Evolutionary conservation across 2,797 vertebrate species (phyloP).

Genomic region (Pelochelys cantorii): DNA sequence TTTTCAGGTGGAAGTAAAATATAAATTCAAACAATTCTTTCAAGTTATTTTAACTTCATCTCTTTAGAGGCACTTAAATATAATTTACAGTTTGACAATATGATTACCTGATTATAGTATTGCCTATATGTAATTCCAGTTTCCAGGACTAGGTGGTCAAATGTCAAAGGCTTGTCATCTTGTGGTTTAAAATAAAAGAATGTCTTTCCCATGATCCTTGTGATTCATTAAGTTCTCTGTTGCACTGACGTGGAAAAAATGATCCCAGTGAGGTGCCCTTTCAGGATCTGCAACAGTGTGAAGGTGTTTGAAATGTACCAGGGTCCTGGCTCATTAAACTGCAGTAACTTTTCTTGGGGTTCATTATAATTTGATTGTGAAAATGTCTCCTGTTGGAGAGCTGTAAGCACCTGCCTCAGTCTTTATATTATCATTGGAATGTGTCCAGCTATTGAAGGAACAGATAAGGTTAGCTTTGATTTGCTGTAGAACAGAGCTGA

Average conservation of each 20-base stretch:
- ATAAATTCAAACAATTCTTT: neutral
- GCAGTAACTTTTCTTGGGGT: neutral
- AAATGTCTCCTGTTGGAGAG: neutral
- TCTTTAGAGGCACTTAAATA: neutral
- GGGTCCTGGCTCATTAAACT: neutral
- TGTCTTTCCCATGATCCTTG: neutral
- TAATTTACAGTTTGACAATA: neutral
- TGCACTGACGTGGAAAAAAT: neutral
- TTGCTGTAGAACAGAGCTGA: neutral
- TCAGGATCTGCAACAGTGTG: neutral
- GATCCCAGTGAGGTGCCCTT: neutral
- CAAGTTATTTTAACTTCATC: conserved; percentile 15
- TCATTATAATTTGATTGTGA: neutral
- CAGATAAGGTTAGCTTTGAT: neutral
- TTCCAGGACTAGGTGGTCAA: neutral
- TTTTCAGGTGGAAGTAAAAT: neutral
- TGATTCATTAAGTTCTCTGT: neutral
- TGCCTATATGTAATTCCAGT: neutral
- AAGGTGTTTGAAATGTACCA: neutral
- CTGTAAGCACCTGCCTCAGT: neutral
- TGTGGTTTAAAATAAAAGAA: neutral
- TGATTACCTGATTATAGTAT: neutral
- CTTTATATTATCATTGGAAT: neutral
- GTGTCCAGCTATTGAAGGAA: neutral
- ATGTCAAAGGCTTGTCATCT: neutral